phyloP scores from a whole-genome alignment of 2,888 invertebrate genomes.

The Aphidoletes aphidimyza region DNA sequence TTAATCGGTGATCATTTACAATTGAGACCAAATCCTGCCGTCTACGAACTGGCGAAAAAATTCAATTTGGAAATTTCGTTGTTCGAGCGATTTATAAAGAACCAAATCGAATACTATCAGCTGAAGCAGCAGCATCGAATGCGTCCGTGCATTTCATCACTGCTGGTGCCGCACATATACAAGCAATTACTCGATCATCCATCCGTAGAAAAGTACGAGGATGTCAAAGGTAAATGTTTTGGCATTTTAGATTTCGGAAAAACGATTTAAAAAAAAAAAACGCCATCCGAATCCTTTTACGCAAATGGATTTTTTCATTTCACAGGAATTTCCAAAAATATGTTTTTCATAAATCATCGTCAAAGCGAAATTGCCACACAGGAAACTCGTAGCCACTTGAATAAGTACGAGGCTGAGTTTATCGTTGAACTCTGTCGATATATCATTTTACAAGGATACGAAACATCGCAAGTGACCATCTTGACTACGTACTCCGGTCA shows the following conservation, averaged over 20 bases:
- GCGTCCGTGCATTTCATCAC: constrained; percentile 70
- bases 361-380: not conserved
- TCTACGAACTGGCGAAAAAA: constrained; percentile 72
- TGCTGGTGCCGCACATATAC: constrained; percentile 74
- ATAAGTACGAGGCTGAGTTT: constrained; percentile 44
- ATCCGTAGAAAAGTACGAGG: constrained; percentile 69
- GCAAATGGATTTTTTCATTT: not conserved
- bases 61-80: constrained; percentile 77
- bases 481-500: constrained; percentile 78
- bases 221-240: constrained; percentile 68
- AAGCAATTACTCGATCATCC: constrained; percentile 70
- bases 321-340: constrained; percentile 32
- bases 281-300: not conserved
- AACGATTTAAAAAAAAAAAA: too few relatives aligned
- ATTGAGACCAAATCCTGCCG: constrained; percentile 75
- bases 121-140: constrained; percentile 77
- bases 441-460: constrained; percentile 43
- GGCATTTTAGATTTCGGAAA: not conserved
- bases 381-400: constrained; percentile 44
- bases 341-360: constrained; percentile 50
- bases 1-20: constrained; percentile 85
- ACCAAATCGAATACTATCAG: constrained; percentile 70
- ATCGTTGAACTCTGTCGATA: constrained; percentile 54
- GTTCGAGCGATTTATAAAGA: constrained; percentile 79
- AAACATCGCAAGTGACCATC: constrained; percentile 70